Conservation (phyloP, 2,888 invertebrate genomes). For the Lypha dubia region DNA sequence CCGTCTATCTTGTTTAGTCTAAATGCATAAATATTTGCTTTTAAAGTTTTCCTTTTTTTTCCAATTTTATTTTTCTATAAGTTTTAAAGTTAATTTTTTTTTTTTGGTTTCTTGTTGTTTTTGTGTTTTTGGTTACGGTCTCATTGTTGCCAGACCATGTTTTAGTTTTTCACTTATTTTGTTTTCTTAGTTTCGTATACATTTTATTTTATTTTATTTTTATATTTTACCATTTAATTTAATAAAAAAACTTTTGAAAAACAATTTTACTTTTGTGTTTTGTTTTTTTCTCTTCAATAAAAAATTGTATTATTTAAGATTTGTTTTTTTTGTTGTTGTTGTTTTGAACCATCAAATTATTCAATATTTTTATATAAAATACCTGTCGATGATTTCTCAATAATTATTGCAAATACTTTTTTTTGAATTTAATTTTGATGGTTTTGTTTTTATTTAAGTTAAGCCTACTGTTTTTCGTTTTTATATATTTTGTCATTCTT, state of each 20-base stretch:
- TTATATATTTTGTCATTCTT: not conserved
- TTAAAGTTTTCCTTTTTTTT: slow-evolving; percentile 26
- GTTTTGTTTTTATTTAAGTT: too few species aligned
- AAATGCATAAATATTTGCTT: slow-evolving; percentile 10
- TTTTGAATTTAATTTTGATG: not conserved
- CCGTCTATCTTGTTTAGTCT: not conserved
- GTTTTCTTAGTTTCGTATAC: slow-evolving; percentile 5
- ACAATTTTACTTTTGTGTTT: slow-evolving; percentile 16
- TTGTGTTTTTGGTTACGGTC: slow-evolving; percentile 61
- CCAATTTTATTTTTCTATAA: not conserved
- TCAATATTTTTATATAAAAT: slow-evolving; percentile 10
- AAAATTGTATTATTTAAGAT: slow-evolving; percentile 11
- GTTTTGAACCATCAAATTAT: not conserved
- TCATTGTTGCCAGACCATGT: slow-evolving; percentile 55
- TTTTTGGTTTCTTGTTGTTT: too few species aligned
- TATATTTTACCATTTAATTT: slow-evolving; percentile 27
- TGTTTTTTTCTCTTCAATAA: slow-evolving; percentile 10
- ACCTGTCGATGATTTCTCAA: slow-evolving; percentile 2
- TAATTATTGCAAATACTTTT: not conserved
- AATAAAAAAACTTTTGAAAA: not conserved
- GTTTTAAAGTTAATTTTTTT: slow-evolving; percentile 4
- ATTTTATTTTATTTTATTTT: slow-evolving; percentile 32
- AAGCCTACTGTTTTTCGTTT: not conserved
- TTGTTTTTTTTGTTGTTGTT: slow-evolving; percentile 6
- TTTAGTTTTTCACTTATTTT: not conserved